Evolutionary conservation across 1,140 invertebrate genomes (phyloP), one percentile per base, ranked within the genome.

Genomic region (Eufriesea mexicana): DNA sequence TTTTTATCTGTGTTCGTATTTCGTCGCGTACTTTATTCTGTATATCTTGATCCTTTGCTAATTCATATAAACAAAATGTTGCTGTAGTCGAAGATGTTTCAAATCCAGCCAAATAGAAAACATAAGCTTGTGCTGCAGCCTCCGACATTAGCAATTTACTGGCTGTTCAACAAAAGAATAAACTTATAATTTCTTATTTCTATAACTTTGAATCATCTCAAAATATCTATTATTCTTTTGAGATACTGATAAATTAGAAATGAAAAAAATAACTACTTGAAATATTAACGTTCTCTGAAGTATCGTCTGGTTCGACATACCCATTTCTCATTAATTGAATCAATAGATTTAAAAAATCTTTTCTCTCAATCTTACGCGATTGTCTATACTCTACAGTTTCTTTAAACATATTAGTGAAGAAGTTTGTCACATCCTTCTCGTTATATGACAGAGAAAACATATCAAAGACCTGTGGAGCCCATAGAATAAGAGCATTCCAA

Each of bases 21-120:
- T 94, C 94, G 0, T 86, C 10, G 0, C 90, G 84, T 35, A 93
- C 12, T 89, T 92, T 93, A 5, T 92, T 75, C 42, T 94, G 94
- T 23, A 94, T 86, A 10, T 91, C 89, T 25, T 64, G 83, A 81
- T 91, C 84, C 9, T 72, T 6, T 2, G 91, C 87, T n/a, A 93
- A 80, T 83, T 93, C 92, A n/a, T 95, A 95, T 16, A 95, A 0
- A 55, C 87, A 90, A 14, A 78, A 90, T 0, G 89, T 89, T 0
- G 89, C 86, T 8, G 90, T 89, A 0, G 91, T 85, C 0, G 93
- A 87, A 8, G 93, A 90, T 5, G 93, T 93, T 85, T 94, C 94
- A 68, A 92, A 94, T 35, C 94, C 93, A 23, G 91, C 93, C 14
- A 93, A 14, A 25, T 92, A 91, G 61, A 91, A 91, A 1, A 90